Percentiles rank a stretch among this genome's conserved stretches.
phyloP scores from a whole-genome alignment of 2,797 vertebrate genomes.

The Heteromormyrus szaboi region DNA sequence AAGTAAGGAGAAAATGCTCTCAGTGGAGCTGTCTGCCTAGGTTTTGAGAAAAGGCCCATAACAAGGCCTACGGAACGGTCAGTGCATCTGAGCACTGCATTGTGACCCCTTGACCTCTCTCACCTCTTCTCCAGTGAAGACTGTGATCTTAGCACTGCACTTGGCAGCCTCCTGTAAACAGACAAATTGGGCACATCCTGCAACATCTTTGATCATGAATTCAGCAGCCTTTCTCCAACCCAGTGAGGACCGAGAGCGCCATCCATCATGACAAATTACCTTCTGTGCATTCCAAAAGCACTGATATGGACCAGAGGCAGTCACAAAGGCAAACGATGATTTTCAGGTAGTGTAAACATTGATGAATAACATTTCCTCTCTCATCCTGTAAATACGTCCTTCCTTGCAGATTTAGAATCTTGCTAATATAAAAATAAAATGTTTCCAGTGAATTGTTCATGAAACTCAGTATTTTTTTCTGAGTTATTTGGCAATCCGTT shows the following conservation, averaged over 20 bases:
- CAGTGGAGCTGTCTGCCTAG: not conserved
- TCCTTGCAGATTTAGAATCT: not conserved
- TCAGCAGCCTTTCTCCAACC: not conserved
- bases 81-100: not conserved
- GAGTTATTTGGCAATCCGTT: not conserved
- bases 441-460: not conserved
- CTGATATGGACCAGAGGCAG: not conserved
- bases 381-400: not conserved
- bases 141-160: not conserved
- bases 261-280: conserved; percentile 15
- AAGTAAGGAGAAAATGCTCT: not conserved
- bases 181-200: not conserved
- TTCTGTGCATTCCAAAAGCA: not conserved
- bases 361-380: conserved; percentile 4
- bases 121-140: not conserved
- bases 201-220: not conserved
- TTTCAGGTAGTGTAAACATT: not conserved
- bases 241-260: not conserved
- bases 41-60: not conserved
- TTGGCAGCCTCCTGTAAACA: not conserved
- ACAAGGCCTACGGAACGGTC: not conserved
- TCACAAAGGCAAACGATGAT: not conserved
- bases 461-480: not conserved
- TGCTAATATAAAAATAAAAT: not conserved
- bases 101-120: not conserved